These are phyloP conservation scores for Chlorops oryzae DNA, from an alignment of 1,140 invertebrate species.

Conservation along the genomic window DNA sequence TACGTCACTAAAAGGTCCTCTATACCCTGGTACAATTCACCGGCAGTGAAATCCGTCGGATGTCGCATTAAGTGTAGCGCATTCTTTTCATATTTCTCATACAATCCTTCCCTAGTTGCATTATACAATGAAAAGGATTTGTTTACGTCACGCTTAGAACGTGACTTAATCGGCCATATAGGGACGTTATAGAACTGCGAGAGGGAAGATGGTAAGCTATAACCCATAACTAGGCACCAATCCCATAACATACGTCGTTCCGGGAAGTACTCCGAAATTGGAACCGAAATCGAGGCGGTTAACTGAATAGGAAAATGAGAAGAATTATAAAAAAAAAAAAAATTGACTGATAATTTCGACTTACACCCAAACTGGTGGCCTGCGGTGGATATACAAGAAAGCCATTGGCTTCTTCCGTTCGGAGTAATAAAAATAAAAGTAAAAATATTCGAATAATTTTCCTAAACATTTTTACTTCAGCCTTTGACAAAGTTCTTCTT, in stretches of 20 bases:
- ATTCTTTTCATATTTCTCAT: slow-evolving; percentile 1
- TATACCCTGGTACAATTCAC: slow-evolving; percentile 31
- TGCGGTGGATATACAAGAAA: too few species aligned
- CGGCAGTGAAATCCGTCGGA: slow-evolving; percentile 37
- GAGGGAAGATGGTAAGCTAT: slow-evolving; percentile 26
- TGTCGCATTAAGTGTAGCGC: too few species aligned
- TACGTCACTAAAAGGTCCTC: slow-evolving; percentile 21
- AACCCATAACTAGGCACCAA: slow-evolving; percentile 40
- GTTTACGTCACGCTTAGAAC: too few species aligned
- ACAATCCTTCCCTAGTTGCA: slow-evolving; percentile 15
- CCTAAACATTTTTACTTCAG: too few species aligned
- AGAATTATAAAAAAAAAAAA: not conserved
- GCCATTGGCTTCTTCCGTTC: too few species aligned
- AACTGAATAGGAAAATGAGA: slow-evolving; percentile 15
- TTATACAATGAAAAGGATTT: too few species aligned
- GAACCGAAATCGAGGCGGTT: slow-evolving; percentile 29
- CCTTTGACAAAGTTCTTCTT: too few species aligned
- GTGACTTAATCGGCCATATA: slow-evolving; percentile 26
- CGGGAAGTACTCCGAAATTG: slow-evolving; percentile 19
- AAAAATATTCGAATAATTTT: too few species aligned
- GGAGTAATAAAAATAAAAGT: too few species aligned
- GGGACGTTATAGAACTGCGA: slow-evolving; percentile 30
- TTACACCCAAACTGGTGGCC: too few species aligned
- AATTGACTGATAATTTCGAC: too few species aligned
- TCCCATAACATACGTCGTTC: slow-evolving; percentile 31